phyloP scores from a whole-genome alignment of 2,888 invertebrate genomes.

The Dolomedes plantarius region DNA sequence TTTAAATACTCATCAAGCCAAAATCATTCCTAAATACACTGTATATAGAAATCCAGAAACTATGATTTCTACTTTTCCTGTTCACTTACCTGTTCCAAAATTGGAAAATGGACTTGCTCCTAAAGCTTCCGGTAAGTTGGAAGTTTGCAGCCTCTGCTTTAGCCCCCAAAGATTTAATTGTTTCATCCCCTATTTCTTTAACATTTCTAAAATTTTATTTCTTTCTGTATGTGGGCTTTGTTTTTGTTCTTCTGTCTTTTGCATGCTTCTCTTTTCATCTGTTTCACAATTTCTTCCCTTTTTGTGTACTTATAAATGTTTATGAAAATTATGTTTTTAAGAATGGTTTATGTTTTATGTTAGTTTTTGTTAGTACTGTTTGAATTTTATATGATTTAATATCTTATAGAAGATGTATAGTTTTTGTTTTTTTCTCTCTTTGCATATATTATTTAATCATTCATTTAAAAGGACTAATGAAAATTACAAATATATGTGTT shows the following conservation, averaged over 20 bases:
- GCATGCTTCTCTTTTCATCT: not conserved
- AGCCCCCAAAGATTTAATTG: not conserved
- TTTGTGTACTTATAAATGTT: no score
- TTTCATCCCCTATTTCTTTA: not conserved
- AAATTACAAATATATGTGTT: no score
- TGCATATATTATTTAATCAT: no score
- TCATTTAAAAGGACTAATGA: no score
- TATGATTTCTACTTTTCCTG: constrained; percentile 58
- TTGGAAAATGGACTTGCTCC: constrained; percentile 75
- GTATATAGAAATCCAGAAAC: constrained; percentile 66
- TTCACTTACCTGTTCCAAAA: constrained; percentile 66
- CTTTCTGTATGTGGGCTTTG: not conserved
- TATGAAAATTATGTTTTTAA: no score
- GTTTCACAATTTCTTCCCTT: no score
- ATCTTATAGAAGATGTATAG: no score
- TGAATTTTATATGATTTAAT: no score
- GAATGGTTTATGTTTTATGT: no score
- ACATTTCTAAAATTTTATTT: not conserved
- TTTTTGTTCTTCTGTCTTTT: not conserved
- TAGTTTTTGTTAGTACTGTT: no score
- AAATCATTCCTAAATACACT: constrained; percentile 65
- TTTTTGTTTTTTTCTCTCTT: no score
- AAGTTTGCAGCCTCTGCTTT: constrained; percentile 25
- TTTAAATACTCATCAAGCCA: constrained; percentile 38
- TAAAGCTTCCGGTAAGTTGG: constrained; percentile 76